Evolutionary conservation across 2,113 vertebrate genomes (phyloP), one percentile per base, ranked within the genome.

Genomic region (Thunnus thynnus): DNA sequence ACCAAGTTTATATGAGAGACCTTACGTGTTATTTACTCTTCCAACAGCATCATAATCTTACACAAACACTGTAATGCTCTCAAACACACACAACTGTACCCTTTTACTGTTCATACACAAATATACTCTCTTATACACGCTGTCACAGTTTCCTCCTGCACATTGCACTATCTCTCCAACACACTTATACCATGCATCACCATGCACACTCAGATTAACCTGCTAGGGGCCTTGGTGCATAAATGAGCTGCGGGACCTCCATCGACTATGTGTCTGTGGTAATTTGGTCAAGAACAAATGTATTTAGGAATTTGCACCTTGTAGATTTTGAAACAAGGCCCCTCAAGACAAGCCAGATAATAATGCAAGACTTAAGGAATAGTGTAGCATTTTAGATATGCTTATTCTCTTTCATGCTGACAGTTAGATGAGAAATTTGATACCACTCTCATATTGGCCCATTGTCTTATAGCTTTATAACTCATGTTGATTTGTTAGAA

Each of bases 11-110:
- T 61, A 52, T n/a, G 48, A 62, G 55, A 47, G 16, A 67, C 22
- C 55, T 63, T 10, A 62, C 48, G 60, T 32, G 20, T 30, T 30
- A 30, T 30, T 30, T 30, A 4, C 13, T 67, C 30, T 61, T 20
- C 32, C 10, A 32, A 46, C 46, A 60, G n/a, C 32, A 81, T 60
- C 32, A 47, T 68, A 47, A 61, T 68, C 22, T 64, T 71, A 41
- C 32, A 48, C 10, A 17, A 20, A 27, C 14, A 61, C 13, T 27
- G 14, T 56, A 25, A 52, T 18, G 65, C 47, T 67, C 25, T 5
- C 18, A 13, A 11, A 22, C 11, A 58, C 41, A 64, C 44, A 51
- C 17, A 50, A 4, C 13, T 55, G 50, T 30, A 16, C 16, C 2
- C 14, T 66, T 25, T 51, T 2, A 47, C 12, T 55, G 9, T 51